These are phyloP conservation scores for Anser cygnoides DNA, from an alignment of 2,113 vertebrate genomes.

Conservation along the genomic window DNA sequence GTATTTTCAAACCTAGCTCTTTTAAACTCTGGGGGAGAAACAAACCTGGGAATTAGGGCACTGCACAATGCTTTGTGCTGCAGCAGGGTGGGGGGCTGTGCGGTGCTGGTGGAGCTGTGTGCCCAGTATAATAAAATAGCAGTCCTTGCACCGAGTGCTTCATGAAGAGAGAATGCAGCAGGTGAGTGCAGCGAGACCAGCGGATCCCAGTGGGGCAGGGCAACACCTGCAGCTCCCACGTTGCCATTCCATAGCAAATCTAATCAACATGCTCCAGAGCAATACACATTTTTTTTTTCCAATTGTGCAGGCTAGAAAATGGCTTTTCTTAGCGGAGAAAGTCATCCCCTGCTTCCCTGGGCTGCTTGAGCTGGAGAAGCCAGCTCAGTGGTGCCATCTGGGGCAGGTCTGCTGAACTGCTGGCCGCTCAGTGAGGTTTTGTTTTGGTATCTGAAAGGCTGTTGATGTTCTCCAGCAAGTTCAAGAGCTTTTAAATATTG, in stretches of 20 bases:
- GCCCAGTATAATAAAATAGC: fast-evolving
- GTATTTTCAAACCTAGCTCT: fast-evolving
- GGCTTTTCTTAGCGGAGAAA: fast-evolving
- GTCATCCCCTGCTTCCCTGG: neutral
- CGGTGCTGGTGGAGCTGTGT: neutral
- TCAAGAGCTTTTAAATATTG: neutral
- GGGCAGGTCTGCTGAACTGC: neutral
- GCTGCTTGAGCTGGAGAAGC: neutral
- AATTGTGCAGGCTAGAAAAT: neutral
- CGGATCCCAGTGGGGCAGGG: neutral
- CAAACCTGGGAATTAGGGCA: neutral
- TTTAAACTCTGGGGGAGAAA: neutral
- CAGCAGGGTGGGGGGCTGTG: neutral
- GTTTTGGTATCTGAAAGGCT: neutral
- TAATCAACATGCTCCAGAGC: fast-evolving
- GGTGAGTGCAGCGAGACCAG: fast-evolving
- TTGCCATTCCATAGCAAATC: neutral
- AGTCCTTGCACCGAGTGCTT: neutral
- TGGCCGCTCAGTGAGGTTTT: fast-evolving
- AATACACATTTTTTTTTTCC: neutral
- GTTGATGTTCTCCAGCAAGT: neutral
- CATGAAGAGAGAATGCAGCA: neutral
- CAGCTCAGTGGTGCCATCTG: fast-evolving
- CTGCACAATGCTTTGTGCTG: neutral
- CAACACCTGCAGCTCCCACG: neutral